Evolutionary conservation across 2,888 invertebrate genomes (phyloP), one percentile per base, ranked within the genome.

Genomic region (Cheilosia vulpina): DNA sequence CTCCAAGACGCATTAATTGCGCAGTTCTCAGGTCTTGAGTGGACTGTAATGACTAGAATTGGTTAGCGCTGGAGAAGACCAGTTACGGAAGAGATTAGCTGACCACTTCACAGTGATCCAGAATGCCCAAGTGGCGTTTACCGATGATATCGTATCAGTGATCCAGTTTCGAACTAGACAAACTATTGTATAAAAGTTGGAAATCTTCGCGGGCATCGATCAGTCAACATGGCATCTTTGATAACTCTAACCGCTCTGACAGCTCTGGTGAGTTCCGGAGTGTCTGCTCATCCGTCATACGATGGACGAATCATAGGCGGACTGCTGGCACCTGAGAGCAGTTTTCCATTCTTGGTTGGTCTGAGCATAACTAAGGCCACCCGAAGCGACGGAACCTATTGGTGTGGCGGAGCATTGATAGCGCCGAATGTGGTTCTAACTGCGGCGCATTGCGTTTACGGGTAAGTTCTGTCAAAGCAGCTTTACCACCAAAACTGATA

Each of bases 341-440:
- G 90, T 88, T 90, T 91, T 77, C 90, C 92, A 0, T 90, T 90
- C 68, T 89, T 91, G 71, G 91, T 89, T 24, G 92, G 90, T 5
- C 63, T 92, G 65, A 85, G 71, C 21, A 83, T 89, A 9, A 88
- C 88, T 47, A 85, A 85, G 31, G n/a, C 0, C 0, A 47, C 5
- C n/a, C 27, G 4, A 15, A 31, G 17, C 1, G 89, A 89, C 72
- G 91, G 71, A 27, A 34, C 50, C 0, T 81, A n/a, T 27, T 92
- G 91, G 91, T 92, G 92, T 66, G 91, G 92, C 7, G 92, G 91
- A 17, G 89, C 90, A 0, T 77, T 92, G 19, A 89, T 92, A 71
- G 87, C 89, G 2, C 83, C 77, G 5, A 78, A 87, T 17, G 89
- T 83, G 66, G 89, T 92, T 50, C 62, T 92, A 0, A 92, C 92